Conservation (phyloP, 1,140 invertebrate genomes). For the Cydia splendana region DNA sequence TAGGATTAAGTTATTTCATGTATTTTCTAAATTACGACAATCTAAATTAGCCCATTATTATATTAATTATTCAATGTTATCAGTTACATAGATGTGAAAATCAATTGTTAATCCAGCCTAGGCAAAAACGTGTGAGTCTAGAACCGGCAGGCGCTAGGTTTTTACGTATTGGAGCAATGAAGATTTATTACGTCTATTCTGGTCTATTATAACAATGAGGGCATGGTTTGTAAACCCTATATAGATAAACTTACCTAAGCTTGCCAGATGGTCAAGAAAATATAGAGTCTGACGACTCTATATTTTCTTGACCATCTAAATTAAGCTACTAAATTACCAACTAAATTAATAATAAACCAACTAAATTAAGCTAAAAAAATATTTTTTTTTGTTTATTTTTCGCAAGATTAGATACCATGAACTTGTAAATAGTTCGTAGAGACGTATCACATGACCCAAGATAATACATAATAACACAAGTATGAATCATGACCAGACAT, state of each 20-base stretch:
- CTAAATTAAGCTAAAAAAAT: too few species aligned
- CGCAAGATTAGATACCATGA: too few species aligned
- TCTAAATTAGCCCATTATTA: constrained; percentile 25
- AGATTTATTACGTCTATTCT: constrained; percentile 45
- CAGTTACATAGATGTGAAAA: constrained; percentile 32
- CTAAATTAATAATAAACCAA: too few species aligned
- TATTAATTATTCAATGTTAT: constrained; percentile 31
- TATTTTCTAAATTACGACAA: constrained; percentile 11
- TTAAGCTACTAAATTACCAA: too few species aligned
- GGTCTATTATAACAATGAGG: constrained; percentile 37
- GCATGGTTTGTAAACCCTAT: not conserved
- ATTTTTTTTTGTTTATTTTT: too few species aligned
- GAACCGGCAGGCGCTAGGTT: constrained; percentile 33
- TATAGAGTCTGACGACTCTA: too few species aligned
- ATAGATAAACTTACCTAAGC: not conserved
- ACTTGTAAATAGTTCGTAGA: too few species aligned
- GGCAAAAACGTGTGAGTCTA: constrained; percentile 48
- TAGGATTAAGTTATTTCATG: not conserved
- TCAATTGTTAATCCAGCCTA: constrained; percentile 24
- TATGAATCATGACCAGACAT: too few species aligned
- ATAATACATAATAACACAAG: too few species aligned
- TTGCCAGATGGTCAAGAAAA: not conserved
- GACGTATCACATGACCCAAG: too few species aligned
- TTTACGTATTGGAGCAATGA: constrained; percentile 35
- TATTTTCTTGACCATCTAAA: too few species aligned